phyloP scores from a whole-genome alignment of 2,113 vertebrate species.

The Mormoops blainvillei region DNA sequence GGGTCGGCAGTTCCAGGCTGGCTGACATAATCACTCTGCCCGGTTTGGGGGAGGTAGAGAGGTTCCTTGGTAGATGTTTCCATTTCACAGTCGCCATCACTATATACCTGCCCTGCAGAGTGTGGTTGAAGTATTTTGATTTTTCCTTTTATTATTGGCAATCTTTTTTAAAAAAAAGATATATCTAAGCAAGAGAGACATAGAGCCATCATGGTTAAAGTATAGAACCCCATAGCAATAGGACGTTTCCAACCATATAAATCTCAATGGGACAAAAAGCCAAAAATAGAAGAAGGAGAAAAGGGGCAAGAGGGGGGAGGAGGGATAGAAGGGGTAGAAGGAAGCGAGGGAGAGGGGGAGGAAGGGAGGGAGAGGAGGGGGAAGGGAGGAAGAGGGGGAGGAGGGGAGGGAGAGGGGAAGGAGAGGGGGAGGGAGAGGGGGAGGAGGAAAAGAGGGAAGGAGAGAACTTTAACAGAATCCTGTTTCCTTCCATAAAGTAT shows the following conservation, averaged over 20 bases:
- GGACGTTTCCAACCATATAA: not conserved
- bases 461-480: not conserved
- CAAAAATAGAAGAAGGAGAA: not conserved
- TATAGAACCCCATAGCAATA: not conserved
- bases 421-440: too few species aligned
- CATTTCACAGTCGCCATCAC: not conserved
- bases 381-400: too few species aligned
- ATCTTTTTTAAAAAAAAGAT: not conserved
- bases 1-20: not conserved
- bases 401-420: too few species aligned
- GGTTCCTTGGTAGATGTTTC: not conserved
- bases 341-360: not conserved
- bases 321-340: not conserved
- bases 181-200: not conserved
- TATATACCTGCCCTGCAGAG: too few species aligned
- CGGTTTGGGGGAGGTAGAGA: not conserved
- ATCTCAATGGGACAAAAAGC: not conserved
- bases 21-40: not conserved
- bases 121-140: not conserved
- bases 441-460: not conserved
- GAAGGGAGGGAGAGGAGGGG: fast-evolving
- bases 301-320: too few species aligned
- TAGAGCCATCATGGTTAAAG: not conserved
- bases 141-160: not conserved
- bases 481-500: not conserved